phyloP scores from a whole-genome alignment of 2,113 vertebrate genomes.

The Cygnus buccinator region DNA sequence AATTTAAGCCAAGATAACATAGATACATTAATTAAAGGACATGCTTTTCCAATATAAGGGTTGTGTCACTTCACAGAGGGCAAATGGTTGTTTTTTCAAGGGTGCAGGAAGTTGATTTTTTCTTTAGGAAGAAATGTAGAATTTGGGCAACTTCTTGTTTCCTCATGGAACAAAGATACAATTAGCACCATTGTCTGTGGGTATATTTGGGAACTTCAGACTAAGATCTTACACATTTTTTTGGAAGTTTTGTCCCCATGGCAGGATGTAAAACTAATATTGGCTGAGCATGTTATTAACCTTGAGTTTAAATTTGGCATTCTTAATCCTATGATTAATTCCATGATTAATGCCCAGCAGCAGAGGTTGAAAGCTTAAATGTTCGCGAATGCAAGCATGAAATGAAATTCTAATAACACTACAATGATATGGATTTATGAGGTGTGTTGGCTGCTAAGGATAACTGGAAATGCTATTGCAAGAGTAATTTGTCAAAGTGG shows the following conservation, averaged over 20 bases:
- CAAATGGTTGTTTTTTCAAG: neutral
- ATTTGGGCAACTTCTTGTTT: neutral
- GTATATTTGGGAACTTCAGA: conserved; percentile 50
- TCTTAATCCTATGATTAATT: conserved; percentile 81
- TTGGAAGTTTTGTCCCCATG: conserved; percentile 38
- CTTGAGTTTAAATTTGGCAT: conserved; percentile 76
- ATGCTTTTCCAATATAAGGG: neutral
- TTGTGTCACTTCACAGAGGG: neutral
- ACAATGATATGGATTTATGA: conserved; percentile 78
- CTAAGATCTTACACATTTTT: conserved; percentile 30
- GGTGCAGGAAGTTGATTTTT: neutral
- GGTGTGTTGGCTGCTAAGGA: conserved; percentile 73
- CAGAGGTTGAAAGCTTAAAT: conserved; percentile 80
- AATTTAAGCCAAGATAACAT: neutral
- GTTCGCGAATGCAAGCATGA: conserved; percentile 79
- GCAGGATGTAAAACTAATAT: conserved; percentile 78
- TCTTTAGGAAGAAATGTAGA: conserved; percentile 6
- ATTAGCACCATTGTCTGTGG: neutral
- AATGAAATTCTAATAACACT: conserved; percentile 81
- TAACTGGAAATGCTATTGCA: conserved; percentile 73
- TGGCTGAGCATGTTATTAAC: conserved; percentile 76
- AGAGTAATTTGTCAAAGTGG: conserved; percentile 76
- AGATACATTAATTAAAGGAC: neutral
- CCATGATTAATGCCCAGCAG: conserved; percentile 78
- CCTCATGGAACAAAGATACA: conserved; percentile 16